These are phyloP conservation scores for Temnopleurus reevesii DNA, from an alignment of 53 echinoderm and acorn worm species.

Conservation along the genomic window DNA sequence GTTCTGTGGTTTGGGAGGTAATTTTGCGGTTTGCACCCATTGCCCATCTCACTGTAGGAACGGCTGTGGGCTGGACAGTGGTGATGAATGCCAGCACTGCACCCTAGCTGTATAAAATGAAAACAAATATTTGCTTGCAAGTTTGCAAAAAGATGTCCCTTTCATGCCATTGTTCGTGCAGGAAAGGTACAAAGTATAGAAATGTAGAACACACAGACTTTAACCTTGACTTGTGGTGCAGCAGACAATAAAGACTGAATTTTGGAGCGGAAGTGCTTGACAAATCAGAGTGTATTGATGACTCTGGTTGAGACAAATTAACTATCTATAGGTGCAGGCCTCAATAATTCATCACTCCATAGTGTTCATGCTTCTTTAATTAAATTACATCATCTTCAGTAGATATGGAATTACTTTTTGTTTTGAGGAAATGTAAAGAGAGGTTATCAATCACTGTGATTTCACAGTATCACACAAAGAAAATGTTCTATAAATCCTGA, in stretches of 20 bases:
- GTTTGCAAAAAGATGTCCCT: slow-evolving; percentile 10
- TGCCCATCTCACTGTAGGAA: neutral
- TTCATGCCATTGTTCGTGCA: neutral
- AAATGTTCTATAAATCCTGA: too few relatives aligned
- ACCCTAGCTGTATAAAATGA: neutral
- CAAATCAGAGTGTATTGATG: too few relatives aligned
- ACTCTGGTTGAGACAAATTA: too few relatives aligned
- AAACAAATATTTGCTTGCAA: slow-evolving; percentile 40
- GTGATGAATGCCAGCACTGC: neutral
- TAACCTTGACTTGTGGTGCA: slow-evolving; percentile 1
- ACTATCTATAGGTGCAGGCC: too few relatives aligned
- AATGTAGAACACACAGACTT: slow-evolving; percentile 1
- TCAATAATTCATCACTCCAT: too few relatives aligned
- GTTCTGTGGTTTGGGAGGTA: slow-evolving; percentile 41
- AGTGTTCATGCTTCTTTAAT: too few relatives aligned
- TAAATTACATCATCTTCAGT: too few relatives aligned
- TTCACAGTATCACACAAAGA: too few relatives aligned
- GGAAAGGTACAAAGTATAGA: slow-evolving; percentile 11
- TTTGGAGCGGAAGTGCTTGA: neutral
- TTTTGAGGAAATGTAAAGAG: too few relatives aligned
- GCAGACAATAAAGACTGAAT: neutral
- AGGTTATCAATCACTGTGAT: too few relatives aligned
- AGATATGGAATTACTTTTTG: too few relatives aligned
- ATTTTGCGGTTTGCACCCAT: slow-evolving; percentile 36
- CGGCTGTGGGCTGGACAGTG: neutral